Percentiles rank a stretch among this genome's conserved stretches.
Evolutionary conservation across 2,113 vertebrate genomes (phyloP).

Genomic region (Oncorhynchus mykiss): DNA sequence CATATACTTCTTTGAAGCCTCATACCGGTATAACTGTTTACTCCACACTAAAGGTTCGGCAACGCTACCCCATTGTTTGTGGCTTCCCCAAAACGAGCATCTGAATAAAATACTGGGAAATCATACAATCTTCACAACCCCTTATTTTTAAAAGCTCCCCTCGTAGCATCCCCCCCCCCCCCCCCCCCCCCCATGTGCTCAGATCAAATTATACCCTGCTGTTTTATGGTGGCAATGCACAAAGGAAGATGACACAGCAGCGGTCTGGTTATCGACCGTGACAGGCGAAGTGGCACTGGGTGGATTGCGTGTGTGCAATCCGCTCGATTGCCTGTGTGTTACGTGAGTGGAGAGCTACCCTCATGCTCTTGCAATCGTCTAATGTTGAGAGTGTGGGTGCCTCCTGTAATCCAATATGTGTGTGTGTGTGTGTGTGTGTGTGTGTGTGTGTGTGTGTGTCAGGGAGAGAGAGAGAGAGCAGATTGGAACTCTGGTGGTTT

Average conservation of each 20-base stretch:
- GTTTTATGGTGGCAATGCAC: neutral
- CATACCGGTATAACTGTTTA: constrained; percentile 6
- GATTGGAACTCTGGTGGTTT: no score
- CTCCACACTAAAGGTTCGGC: neutral
- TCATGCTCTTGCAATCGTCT: no score
- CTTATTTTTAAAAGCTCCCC: neutral
- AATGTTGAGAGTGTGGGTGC: no score
- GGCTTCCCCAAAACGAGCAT: neutral
- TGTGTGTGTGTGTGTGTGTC: no score
- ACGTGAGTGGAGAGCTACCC: neutral
- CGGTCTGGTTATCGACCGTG: neutral
- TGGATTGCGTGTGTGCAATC: neutral
- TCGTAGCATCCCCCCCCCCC: neutral
- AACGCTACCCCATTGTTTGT: neutral
- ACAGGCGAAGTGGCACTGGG: neutral
- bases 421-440: no score
- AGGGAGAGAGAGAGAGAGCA: no score
- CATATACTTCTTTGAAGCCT: constrained; percentile 26
- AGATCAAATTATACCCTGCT: neutral
- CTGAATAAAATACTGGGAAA: constrained; percentile 16
- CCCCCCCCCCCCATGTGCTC: neutral
- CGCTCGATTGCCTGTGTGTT: neutral
- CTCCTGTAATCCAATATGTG: no score
- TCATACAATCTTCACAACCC: neutral
- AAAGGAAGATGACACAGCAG: neutral